Conservation (phyloP, 1,140 invertebrate genomes). For the Brachionus manjavacas region DNA sequence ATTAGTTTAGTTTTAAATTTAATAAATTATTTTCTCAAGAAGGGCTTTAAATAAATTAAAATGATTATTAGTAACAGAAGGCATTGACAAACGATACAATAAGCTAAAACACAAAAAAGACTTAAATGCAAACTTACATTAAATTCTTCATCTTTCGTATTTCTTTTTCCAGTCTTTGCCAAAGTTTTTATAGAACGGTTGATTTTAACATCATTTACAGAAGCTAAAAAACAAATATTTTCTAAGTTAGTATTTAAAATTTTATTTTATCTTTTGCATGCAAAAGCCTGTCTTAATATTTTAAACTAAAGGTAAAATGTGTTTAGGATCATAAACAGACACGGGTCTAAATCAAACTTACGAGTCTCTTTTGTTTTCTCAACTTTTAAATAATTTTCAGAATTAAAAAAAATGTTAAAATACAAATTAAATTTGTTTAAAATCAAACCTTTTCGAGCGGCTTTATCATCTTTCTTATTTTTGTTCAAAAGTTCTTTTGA, state of each 20-base stretch:
- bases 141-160: conserved; percentile 35
- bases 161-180: conserved; percentile 16
- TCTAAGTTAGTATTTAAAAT: not conserved
- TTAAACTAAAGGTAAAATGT: not conserved
- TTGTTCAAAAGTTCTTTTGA: not conserved
- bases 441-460: conserved; percentile 15
- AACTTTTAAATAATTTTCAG: not conserved
- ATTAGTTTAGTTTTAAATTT: no score
- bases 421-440: not conserved
- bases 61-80: no score
- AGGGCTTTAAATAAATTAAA: no score
- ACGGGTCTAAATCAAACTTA: conserved; percentile 1
- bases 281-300: not conserved
- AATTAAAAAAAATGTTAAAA: not conserved
- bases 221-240: not conserved
- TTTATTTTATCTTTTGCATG: not conserved
- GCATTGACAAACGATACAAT: not conserved
- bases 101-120: not conserved
- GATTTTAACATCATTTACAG: not conserved
- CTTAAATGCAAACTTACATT: conserved; percentile 8
- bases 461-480: conserved; percentile 21
- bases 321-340: not conserved
- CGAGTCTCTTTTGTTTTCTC: conserved; percentile 22
- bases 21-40: no score
- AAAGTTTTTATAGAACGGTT: not conserved